Evolutionary conservation across 2,797 vertebrate genomes (phyloP).

Genomic region (Corythornis leucogaster): DNA sequence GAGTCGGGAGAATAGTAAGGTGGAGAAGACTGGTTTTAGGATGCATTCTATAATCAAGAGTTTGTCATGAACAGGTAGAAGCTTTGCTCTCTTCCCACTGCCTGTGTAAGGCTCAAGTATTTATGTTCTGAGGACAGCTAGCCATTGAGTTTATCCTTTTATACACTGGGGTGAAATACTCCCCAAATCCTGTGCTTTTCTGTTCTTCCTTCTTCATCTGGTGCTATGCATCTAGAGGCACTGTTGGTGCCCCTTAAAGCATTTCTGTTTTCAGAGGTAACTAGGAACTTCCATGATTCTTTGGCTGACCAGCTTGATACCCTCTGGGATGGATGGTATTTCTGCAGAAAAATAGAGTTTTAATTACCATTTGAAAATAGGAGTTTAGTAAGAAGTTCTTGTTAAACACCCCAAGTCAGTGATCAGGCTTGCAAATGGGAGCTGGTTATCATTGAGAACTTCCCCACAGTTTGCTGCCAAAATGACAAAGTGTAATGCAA

Average conservation of each 20-base stretch:
- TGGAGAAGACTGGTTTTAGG: not conserved
- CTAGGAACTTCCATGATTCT: not conserved
- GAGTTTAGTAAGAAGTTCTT: not conserved
- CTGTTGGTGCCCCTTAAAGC: too few species aligned
- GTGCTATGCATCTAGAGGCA: fast-evolving
- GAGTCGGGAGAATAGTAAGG: not conserved
- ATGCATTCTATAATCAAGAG: fast-evolving
- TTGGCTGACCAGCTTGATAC: not conserved
- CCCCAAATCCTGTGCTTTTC: not conserved
- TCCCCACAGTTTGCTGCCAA: not conserved
- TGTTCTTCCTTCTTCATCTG: fast-evolving
- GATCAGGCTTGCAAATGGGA: fast-evolving
- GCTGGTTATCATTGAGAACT: not conserved
- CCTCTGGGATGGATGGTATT: not conserved
- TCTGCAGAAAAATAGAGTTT: not conserved
- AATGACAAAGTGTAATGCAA: not conserved
- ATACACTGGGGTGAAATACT: not conserved
- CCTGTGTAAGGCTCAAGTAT: not conserved
- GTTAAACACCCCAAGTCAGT: not conserved
- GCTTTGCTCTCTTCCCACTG: not conserved
- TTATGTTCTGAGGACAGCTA: not conserved
- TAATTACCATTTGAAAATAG: not conserved
- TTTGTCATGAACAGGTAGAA: not conserved
- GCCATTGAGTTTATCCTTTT: not conserved
- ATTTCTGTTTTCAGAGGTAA: not conserved